A percentile compares a stretch with the other conserved stretches of the same genome.
These are phyloP conservation scores for Onychomys leucogaster DNA, from an alignment of 2,797 vertebrate genomes.

Conservation along the genomic window DNA sequence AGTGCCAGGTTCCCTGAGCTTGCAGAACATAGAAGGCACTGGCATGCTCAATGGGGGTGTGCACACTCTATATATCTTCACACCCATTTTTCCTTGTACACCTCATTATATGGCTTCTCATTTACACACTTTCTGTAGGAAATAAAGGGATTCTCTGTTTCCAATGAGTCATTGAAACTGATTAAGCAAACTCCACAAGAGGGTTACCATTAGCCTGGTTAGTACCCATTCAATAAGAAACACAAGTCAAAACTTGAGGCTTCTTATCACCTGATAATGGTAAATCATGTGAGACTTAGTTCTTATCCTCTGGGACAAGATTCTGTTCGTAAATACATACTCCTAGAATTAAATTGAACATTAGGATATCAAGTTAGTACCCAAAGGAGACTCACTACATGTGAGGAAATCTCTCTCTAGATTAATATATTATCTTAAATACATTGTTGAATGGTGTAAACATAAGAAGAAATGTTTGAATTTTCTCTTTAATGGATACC, in stretches of 20 bases:
- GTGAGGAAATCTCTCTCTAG: background rate
- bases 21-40: accelerated
- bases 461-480: background rate
- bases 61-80: too few species aligned
- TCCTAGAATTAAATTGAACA: background rate
- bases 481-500: background rate
- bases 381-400: background rate
- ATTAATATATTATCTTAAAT: background rate
- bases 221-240: background rate
- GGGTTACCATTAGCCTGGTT: background rate
- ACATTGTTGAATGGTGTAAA: background rate
- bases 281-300: background rate
- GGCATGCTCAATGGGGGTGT: background rate
- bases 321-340: background rate
- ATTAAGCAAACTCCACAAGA: background rate
- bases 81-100: background rate
- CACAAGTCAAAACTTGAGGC: background rate
- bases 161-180: background rate
- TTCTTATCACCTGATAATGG: background rate
- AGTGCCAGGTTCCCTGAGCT: background rate
- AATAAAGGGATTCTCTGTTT: background rate
- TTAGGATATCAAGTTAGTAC: background rate
- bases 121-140: background rate
- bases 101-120: background rate
- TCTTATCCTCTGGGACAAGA: background rate